Percentiles rank a stretch among this genome's conserved stretches.
Conservation (phyloP, 2,797 vertebrate species). For the Gambelia wislizenii region DNA sequence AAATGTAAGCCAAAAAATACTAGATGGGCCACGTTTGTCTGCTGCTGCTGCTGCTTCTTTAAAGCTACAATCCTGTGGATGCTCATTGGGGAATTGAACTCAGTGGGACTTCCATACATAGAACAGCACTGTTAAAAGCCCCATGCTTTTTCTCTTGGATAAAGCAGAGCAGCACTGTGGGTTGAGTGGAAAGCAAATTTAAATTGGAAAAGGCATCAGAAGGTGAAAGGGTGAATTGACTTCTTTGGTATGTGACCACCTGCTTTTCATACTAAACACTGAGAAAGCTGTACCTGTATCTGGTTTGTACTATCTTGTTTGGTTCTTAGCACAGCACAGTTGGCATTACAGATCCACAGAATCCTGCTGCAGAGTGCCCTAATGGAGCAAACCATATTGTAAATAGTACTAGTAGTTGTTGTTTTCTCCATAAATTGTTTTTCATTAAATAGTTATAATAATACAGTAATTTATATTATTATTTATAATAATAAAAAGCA, state of each 20-base stretch:
- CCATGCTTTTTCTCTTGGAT: no score
- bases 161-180: no score
- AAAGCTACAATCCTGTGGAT: no score
- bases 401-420: background rate
- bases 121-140: background rate
- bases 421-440: background rate
- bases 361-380: background rate
- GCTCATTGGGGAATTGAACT: background rate
- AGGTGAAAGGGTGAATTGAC: background rate
- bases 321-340: background rate
- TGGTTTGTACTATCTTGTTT: background rate
- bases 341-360: background rate
- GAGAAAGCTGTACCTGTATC: background rate
- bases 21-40: no score
- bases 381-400: background rate
- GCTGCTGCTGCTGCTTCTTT: no score
- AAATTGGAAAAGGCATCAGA: background rate
- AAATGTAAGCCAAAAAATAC: no score
- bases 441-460: background rate
- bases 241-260: background rate
- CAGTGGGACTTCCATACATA: background rate
- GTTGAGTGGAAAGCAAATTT: background rate
- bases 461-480: background rate
- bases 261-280: background rate
- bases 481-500: background rate